Base-by-base conservation (phyloP, 2,888 invertebrate genomes). In the Volucella zonaria region DNA sequence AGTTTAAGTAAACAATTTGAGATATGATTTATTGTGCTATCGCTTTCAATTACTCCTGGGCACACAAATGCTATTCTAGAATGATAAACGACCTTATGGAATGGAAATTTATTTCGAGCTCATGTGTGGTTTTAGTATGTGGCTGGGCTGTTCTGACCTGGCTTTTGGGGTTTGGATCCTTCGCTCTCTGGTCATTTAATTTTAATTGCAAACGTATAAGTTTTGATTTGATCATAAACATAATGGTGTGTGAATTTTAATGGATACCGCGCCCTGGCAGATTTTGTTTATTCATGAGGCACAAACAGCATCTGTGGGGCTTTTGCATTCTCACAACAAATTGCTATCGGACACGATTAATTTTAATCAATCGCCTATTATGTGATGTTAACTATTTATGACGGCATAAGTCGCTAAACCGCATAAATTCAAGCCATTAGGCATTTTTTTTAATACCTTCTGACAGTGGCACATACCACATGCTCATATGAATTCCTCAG, bases 11-110 rank as follows among this genome's bases (percentile, higher is more conserved):
- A 79, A 83, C 83, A 71, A 83, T 80, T 75, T 76, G 67, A 31
- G 31, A 67, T 71, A 76, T 83, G 83, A 83, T 83, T 83, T 79
- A 83, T 83, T 71, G 71, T 83, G 40, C 70, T 80, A 75, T 83
- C 67, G 66, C 59, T 75, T 83, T 83, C 83, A 83, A 75, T 75
- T 82, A 82, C 68, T 58, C 62, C 40, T 49, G 64, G 61, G 45
- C 45, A 62, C 8, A 56, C 61, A 67, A 38, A 38, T 47, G 23
- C 23, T 11, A n/a, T 54, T 52, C n/a, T 11, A 42, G 45, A 47
- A 80, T 83, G 75, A 76, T 80, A 71, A 83, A 79, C 70, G 56
- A 76, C 47, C 31, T 59, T 79, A 31, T 42, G 10, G 43, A 74
- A 83, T 79, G 56, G 68, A 62, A 75, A 80, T 75, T 70, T 61